Evolutionary conservation across 2,797 vertebrate genomes (phyloP).

Genomic region (Acipenser oxyrinchus): DNA sequence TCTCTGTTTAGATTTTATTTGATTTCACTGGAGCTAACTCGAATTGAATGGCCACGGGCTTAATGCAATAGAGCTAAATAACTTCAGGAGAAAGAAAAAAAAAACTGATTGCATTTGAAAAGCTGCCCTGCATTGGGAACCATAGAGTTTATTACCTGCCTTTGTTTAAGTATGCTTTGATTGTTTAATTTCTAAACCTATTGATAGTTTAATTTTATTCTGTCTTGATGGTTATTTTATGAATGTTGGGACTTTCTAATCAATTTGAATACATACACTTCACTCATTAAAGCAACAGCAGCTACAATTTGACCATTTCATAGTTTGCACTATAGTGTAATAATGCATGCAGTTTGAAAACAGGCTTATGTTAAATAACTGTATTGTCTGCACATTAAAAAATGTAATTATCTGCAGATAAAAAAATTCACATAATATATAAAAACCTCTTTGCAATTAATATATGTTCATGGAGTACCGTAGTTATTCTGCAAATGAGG

Average conservation of each 20-base stretch:
- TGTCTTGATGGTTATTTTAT: not conserved
- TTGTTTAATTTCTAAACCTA: not conserved
- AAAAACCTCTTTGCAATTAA: too few species aligned
- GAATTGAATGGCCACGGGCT: slow-evolving; percentile 9
- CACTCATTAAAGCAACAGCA: too few species aligned
- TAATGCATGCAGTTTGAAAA: too few species aligned
- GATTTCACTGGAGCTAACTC: slow-evolving; percentile 8
- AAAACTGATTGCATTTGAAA: not conserved
- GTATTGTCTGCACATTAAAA: too few species aligned
- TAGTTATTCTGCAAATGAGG: too few species aligned
- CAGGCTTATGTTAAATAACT: too few species aligned
- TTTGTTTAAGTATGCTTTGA: not conserved
- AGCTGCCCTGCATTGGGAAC: not conserved
- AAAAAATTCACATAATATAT: too few species aligned
- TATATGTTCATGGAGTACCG: too few species aligned
- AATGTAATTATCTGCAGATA: too few species aligned
- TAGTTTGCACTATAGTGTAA: too few species aligned
- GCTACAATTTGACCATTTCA: too few species aligned
- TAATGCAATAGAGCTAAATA: slow-evolving; percentile 7
- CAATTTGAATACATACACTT: too few species aligned
- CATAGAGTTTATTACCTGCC: not conserved
- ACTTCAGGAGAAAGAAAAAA: not conserved
- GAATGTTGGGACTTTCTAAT: not conserved
- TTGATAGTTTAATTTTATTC: not conserved
- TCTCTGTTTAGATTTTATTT: slow-evolving; percentile 6